These are phyloP conservation scores for Zosterops borbonicus DNA, from an alignment of 2,113 vertebrate species.

Conservation along the genomic window DNA sequence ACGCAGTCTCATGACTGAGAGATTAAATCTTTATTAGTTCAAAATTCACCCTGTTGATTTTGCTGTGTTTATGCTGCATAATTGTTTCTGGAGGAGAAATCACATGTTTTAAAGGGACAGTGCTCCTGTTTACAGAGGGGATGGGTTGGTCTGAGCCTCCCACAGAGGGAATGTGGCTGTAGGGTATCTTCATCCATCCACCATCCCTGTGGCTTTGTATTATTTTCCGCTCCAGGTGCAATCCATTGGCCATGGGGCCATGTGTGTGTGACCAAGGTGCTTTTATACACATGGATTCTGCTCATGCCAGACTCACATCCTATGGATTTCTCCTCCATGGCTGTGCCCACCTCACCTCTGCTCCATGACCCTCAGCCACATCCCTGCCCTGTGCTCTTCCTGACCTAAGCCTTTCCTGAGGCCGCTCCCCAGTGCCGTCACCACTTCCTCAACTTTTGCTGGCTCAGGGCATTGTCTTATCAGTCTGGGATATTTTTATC, in stretches of 20 bases:
- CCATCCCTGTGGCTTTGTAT: not conserved
- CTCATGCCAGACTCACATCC: not conserved
- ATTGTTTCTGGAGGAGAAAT: not conserved
- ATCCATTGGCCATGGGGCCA: not conserved
- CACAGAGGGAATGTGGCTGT: not conserved
- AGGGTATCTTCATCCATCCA: not conserved
- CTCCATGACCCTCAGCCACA: not conserved
- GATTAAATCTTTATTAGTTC: slow-evolving; percentile 46
- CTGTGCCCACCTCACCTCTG: not conserved
- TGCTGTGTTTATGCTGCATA: slow-evolving; percentile 2
- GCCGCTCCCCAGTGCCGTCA: not conserved
- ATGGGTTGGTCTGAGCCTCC: not conserved
- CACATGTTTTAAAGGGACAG: not conserved
- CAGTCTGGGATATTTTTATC: slow-evolving; percentile 26
- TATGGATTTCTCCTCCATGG: not conserved
- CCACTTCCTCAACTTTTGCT: slow-evolving; percentile 45
- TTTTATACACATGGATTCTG: not conserved
- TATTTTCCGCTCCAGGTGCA: not conserved
- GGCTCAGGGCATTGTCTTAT: slow-evolving; percentile 25
- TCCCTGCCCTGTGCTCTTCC: not conserved
- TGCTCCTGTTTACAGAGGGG: not conserved
- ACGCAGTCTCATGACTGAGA: slow-evolving; percentile 9
- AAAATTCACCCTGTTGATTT: slow-evolving; percentile 27
- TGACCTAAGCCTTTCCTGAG: not conserved
- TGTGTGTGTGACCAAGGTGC: not conserved